Base-by-base conservation (phyloP, 2,797 vertebrate species). In the Sebastes alutus region DNA sequence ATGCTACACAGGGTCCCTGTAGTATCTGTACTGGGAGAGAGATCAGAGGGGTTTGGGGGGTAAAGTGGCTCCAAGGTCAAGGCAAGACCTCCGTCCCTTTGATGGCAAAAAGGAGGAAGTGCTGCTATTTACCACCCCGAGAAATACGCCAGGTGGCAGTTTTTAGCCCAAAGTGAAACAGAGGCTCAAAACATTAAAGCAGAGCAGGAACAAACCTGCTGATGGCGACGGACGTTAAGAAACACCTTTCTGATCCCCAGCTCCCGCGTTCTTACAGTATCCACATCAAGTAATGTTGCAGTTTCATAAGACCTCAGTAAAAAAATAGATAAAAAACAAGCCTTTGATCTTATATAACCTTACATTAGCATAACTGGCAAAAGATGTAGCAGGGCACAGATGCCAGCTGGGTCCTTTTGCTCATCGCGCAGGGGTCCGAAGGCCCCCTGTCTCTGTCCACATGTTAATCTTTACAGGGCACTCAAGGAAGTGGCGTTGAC, bases 401-500 rank as follows among this genome's bases (percentile, higher is more conserved):
- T 89, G 87, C 86, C 87, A 89, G 88, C 92, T 90, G 82, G 87
- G 78, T 89, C 85, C 66, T 80, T 80, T 82, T 84, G 87, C 79
- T 93, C 83, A 83, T 92, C 71, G 35, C 14, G n/a, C 76, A 27
- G 64, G 61, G 70, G 64, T 86, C 68, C 56, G 29, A 80, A 86
- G 88, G 84, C 85, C 88, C 75, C 79, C 74, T 84, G 84, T 91
- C 88, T 86, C 79, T 75, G 87, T 92, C 93, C 95, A 95, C 93
- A 95, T 95, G 95, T 94, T 94, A 86, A 95, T 93, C 93, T 95
- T 94, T 94, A 93, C 87, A 90, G 91, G 93, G 78, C 84, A 87
- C 92, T 94, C 89, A 88, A 92, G 92, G 89, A 95, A 95, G 88
- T 92, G 88, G 94, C 72, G 93, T 94, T 95, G 95, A 96, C 94